These are phyloP conservation scores for Drosophila greeni DNA, from an alignment of 2,888 invertebrate genomes.

Conservation along the genomic window DNA sequence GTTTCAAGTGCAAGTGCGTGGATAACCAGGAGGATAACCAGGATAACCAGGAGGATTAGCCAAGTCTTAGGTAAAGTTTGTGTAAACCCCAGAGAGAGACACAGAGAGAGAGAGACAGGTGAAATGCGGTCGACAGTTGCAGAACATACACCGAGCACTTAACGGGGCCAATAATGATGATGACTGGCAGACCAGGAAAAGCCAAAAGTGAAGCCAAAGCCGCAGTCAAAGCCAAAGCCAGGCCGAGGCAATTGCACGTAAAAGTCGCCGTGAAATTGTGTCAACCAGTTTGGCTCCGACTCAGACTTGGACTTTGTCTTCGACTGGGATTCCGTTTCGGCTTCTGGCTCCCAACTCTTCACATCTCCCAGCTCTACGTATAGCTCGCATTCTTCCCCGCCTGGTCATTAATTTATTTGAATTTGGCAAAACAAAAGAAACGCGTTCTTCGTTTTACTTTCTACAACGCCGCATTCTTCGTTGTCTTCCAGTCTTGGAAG, in stretches of 20 bases:
- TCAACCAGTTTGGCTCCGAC: constrained; percentile 65
- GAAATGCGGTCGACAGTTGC: constrained; percentile 56
- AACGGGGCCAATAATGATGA: constrained; percentile 50
- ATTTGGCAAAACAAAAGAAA: constrained; percentile 58
- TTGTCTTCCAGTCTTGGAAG: constrained; percentile 12
- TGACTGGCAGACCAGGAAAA: constrained; percentile 50
- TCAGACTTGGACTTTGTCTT: neutral
- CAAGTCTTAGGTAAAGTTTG: constrained; percentile 13
- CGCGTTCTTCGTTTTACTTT: constrained; percentile 40
- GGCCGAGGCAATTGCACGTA: constrained; percentile 54
- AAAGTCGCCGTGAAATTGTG: constrained; percentile 73
- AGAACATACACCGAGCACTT: constrained; percentile 29
- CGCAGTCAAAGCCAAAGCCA: constrained; percentile 15
- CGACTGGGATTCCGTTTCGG: constrained; percentile 3
- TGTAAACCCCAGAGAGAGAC: neutral
- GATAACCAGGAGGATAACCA: constrained; percentile 2
- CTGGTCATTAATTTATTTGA: constrained; percentile 48
- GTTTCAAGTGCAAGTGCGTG: constrained; percentile 8
- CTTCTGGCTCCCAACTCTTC: constrained; percentile 1
- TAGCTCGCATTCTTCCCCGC: constrained; percentile 48
- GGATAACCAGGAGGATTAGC: constrained; percentile 2
- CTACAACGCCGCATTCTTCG: constrained; percentile 34
- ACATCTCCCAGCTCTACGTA: constrained; percentile 33
- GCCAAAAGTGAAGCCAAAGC: constrained; percentile 29
- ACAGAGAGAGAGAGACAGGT: constrained; percentile 6